Evolutionary conservation across 2,797 vertebrate genomes (phyloP).

Genomic region (Adrianichthys oophorus): DNA sequence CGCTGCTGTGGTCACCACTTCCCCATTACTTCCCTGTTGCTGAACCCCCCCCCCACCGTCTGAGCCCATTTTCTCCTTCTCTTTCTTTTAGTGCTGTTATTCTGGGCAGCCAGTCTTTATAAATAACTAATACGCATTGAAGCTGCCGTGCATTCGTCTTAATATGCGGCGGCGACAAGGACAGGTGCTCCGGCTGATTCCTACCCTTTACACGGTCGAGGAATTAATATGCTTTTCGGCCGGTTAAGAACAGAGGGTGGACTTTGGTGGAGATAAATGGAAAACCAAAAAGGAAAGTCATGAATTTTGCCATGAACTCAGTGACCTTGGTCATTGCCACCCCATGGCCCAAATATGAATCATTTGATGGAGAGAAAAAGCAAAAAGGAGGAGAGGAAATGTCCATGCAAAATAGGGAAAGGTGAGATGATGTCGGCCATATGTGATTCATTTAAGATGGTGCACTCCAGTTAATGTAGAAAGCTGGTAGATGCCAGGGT

Average conservation of each 20-base stretch:
- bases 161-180: slow-evolving; percentile 56
- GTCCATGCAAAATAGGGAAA: slow-evolving; percentile 16
- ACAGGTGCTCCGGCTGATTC: slow-evolving; percentile 63
- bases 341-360: background rate
- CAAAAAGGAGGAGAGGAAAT: slow-evolving; percentile 10
- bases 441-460: slow-evolving; percentile 73
- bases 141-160: slow-evolving; percentile 68
- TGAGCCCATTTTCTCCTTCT: slow-evolving; percentile 19
- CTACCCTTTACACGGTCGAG: slow-evolving; percentile 47
- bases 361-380: background rate
- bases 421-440: slow-evolving; percentile 66
- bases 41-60: background rate
- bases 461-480: slow-evolving; percentile 74
- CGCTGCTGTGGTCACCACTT: slow-evolving; percentile 39
- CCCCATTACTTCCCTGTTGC: slow-evolving; percentile 7
- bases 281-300: slow-evolving; percentile 70
- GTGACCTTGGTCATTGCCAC: slow-evolving; percentile 49
- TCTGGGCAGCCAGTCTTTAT: slow-evolving; percentile 64
- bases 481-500: slow-evolving; percentile 65
- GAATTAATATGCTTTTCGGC: slow-evolving; percentile 72
- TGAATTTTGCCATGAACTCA: slow-evolving; percentile 72
- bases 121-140: slow-evolving; percentile 71
- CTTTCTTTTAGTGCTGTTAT: slow-evolving; percentile 60
- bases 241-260: slow-evolving; percentile 52
- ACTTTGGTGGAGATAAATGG: slow-evolving; percentile 57